Conservation (phyloP, 1,140 invertebrate genomes). For the Brachionus sp. region DNA sequence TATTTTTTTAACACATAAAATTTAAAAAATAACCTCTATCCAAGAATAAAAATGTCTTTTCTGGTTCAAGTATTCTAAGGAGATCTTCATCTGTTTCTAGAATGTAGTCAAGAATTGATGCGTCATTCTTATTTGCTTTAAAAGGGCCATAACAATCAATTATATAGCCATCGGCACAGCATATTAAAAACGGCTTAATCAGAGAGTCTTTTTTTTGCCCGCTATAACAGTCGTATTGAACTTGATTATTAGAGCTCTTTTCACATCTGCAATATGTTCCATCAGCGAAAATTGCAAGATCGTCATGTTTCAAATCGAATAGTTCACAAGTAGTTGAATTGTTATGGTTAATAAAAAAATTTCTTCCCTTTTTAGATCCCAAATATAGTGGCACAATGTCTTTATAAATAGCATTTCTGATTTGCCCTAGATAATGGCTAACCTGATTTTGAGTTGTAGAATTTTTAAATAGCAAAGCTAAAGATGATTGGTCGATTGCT, state of each 20-base stretch:
- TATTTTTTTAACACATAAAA: neutral
- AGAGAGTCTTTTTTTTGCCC: conserved; percentile 3
- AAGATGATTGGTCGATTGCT: neutral
- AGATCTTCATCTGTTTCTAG: neutral
- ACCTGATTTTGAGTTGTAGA: neutral
- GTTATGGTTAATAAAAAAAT: conserved; percentile 10
- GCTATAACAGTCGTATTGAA: neutral
- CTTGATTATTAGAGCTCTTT: conserved; percentile 16
- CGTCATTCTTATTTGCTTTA: conserved; percentile 20
- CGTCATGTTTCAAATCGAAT: neutral
- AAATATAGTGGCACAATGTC: neutral
- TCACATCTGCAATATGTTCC: conserved; percentile 22
- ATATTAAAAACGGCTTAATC: neutral
- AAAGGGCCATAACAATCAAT: neutral
- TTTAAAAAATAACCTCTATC: neutral
- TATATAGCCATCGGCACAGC: neutral
- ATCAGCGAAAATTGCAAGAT: neutral
- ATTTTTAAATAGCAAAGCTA: neutral
- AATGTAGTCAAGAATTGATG: conserved; percentile 2
- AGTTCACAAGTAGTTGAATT: neutral
- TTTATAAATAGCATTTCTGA: neutral
- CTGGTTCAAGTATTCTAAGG: neutral
- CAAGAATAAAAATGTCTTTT: neutral
- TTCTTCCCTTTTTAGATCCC: neutral
- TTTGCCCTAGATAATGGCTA: neutral